These are phyloP conservation scores for Tringa solitaria DNA, from an alignment of 2,113 vertebrate genomes.

Conservation along the genomic window DNA sequence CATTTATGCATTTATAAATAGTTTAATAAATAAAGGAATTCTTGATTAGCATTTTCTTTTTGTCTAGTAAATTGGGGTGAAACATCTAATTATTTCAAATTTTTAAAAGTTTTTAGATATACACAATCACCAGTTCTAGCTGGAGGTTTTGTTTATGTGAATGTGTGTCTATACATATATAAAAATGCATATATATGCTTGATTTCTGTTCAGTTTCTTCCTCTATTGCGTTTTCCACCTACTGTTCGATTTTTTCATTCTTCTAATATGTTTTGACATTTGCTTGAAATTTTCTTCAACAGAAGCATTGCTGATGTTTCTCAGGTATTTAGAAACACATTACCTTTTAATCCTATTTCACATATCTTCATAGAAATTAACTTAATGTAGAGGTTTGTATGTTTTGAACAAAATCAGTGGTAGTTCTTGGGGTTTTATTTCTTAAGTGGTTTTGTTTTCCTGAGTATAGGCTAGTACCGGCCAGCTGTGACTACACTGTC, in stretches of 20 bases:
- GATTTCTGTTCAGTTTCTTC: neutral
- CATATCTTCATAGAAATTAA: neutral
- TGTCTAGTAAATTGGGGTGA: neutral
- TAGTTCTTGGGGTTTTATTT: neutral
- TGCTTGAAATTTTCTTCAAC: neutral
- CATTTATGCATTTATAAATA: neutral
- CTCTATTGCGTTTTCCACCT: neutral
- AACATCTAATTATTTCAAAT: neutral
- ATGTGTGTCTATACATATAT: neutral
- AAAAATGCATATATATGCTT: neutral
- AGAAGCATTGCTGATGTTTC: neutral
- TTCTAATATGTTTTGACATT: neutral
- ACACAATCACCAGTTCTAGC: neutral
- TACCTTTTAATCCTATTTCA: neutral
- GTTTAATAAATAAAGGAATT: neutral
- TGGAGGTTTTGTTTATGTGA: neutral
- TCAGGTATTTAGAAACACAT: neutral
- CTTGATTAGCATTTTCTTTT: neutral
- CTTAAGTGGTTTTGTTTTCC: neutral
- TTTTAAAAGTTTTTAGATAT: neutral
- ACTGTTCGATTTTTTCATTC: neutral
- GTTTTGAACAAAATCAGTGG: neutral
- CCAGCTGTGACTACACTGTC: neutral
- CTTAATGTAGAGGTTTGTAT: neutral
- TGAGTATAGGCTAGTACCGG: neutral